Conservation (phyloP, 2,888 invertebrate genomes). For the Limnephilus marmoratus region DNA sequence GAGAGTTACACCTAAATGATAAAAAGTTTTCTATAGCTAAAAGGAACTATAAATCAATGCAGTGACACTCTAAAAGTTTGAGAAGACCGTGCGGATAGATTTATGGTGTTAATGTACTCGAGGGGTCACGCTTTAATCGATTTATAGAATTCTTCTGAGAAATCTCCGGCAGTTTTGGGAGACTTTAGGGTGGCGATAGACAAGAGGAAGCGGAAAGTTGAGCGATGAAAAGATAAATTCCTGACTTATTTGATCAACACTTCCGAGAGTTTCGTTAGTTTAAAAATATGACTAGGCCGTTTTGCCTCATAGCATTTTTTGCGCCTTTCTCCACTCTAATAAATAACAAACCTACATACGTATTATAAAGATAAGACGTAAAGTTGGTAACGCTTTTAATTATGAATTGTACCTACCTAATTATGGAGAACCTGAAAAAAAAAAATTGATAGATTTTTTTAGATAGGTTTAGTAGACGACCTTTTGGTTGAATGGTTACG, state of each 20-base stretch:
- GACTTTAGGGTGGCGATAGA: not conserved
- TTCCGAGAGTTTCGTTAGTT: not conserved
- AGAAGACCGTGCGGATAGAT: constrained; percentile 59
- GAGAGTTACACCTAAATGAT: constrained; percentile 58
- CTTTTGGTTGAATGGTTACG: no score
- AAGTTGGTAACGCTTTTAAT: no score
- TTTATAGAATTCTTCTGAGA: constrained; percentile 53
- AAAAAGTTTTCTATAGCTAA: constrained; percentile 63
- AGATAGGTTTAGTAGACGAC: no score
- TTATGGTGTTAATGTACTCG: constrained; percentile 60
- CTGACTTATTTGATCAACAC: not conserved
- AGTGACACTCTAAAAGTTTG: constrained; percentile 59
- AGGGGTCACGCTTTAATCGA: constrained; percentile 58
- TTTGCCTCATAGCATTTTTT: not conserved
- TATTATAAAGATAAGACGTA: no score
- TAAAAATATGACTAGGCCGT: not conserved
- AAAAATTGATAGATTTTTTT: no score
- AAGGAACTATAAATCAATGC: constrained; percentile 62
- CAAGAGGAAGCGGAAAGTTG: not conserved
- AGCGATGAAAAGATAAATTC: constrained; percentile 37
- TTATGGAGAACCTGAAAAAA: no score
- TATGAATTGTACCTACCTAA: no score
- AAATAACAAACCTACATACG: not conserved
- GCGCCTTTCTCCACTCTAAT: not conserved
- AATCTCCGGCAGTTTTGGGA: constrained; percentile 27